Base-by-base conservation (phyloP, 1,140 invertebrate species). In the Brevipalpus yothersi region DNA sequence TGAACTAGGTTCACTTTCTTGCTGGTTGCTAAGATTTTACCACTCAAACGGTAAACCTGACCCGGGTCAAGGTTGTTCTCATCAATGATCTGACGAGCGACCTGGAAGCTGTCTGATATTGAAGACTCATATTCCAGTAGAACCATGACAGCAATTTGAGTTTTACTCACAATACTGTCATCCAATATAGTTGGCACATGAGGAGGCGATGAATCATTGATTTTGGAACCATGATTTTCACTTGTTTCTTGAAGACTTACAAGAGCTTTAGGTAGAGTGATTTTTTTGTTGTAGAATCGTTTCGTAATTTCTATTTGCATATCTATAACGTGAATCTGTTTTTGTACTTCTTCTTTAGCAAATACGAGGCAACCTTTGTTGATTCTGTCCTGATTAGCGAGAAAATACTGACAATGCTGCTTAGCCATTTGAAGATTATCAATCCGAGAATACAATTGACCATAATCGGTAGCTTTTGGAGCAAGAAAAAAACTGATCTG, bases 401-500 rank as follows among this genome's bases (percentile, higher is more conserved):
- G 43, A 60, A 60, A 64, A n/a, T 62, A 21, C 42, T 61, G 58
- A 45, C 61, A 62, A 59, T 63, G 51, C 41, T 64, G 31, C 39
- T 56, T 58, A 11, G 64, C 64, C 21, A 43, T 21, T 42, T 49
- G 39, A 7, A 65, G 41, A 42, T 63, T 31, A 11, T 47, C 43
- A 13, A 58, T 8, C 12, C 63, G 58, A 45, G 13, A 3, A 43
- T 57, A 23, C 0, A 63, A 12, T 45, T 56, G 31, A 15, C 4
- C n/a, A 21, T 58, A 58, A 45, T 54, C 43, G 2, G 53, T 54
- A 13, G 43, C 47, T 17, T 53, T 40, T 31, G 40, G 53, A 56
- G 12, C 21, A 9, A 64, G 19, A 51, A 51, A 64, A 41, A 65
- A 65, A 51, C 61, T 65, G 39, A 65, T 65, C 39, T 64, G 61